Base-by-base conservation (phyloP, 2,888 invertebrate genomes). In the Trachelus stipa region DNA sequence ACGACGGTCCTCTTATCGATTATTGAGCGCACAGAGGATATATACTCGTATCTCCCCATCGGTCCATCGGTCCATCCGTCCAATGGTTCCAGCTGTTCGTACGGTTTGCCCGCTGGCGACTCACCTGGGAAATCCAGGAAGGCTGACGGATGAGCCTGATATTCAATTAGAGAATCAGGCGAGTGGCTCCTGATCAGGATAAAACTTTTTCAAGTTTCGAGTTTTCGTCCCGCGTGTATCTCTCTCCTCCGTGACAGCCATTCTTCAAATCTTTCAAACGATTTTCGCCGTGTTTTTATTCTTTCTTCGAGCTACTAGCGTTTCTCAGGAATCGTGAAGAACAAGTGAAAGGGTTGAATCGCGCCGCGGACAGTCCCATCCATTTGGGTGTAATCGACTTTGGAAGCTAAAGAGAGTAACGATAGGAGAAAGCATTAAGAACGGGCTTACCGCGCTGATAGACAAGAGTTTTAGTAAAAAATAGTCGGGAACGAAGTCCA, bases 1-100 rank as follows among this genome's bases (percentile, higher is more conserved):
- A 15, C 40, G 40, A 80, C 85, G 79, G 82, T 82, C 83, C 79
- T 74, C 80, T 84, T 88, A 89, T 90, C 88, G 90, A 90, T 89
- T 90, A 89, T 90, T 86, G 88, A 88, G 40, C 15, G 40, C 40
- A 15, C 40, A 40, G 77, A 76, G 78, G 34, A 74, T 34, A 79
- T 34, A 79, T 12, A 35, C 35, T 35, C 35, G 12, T 12, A 33
- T 69, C 75, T 68, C 34, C n/a, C 35, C 75, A 34, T 77, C 75
- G 35, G 33, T 71, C 56, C 69, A 33, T 76, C 34, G 1, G 34
- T 34, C 11, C 35, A 34, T 75, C 73, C 76, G 35, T 76, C 73
- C 73, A 68, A 30, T 74, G 40, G 75, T 68, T 68, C 73, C 74
- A 30, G 37, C 40, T 34, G 78, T 40, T 69, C 76, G 79, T 79